These are phyloP conservation scores for Hyalella azteca DNA, from an alignment of 2,888 invertebrate genomes.

Conservation along the genomic window DNA sequence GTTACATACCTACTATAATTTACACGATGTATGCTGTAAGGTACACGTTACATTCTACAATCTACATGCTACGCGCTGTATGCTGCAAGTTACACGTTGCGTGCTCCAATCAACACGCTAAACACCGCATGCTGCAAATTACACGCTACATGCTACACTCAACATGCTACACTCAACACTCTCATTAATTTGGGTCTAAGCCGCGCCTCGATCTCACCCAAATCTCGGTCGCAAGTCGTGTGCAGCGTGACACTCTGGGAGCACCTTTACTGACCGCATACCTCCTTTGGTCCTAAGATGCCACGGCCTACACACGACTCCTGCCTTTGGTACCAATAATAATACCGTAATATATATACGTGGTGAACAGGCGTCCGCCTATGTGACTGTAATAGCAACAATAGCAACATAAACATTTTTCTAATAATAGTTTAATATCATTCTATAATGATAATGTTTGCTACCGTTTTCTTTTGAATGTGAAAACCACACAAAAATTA, in stretches of 20 bases:
- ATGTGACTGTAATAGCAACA: too few species aligned
- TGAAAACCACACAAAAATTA: too few species aligned
- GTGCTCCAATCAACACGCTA: not conserved
- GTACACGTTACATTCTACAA: not conserved
- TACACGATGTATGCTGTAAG: too few species aligned
- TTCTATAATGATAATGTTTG: too few species aligned
- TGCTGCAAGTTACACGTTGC: not conserved
- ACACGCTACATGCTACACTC: not conserved
- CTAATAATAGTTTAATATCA: too few species aligned
- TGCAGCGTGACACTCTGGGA: not conserved
- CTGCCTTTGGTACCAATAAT: too few species aligned
- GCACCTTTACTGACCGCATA: not conserved
- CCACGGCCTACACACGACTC: not conserved
- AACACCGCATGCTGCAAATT: not conserved
- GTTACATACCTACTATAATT: too few species aligned
- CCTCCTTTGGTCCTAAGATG: constrained; percentile 3
- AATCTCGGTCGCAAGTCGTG: constrained; percentile 10
- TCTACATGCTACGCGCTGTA: not conserved
- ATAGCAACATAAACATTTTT: too few species aligned
- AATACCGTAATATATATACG: too few species aligned
- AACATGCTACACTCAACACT: not conserved
- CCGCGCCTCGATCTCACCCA: too few species aligned
- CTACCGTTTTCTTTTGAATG: too few species aligned
- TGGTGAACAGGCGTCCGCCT: too few species aligned
- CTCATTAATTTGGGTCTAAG: not conserved